A percentile compares a stretch with the other conserved stretches of the same genome.
phyloP scores from a whole-genome alignment of 2,888 invertebrate genomes.

The Dinocampus coccinellae region DNA sequence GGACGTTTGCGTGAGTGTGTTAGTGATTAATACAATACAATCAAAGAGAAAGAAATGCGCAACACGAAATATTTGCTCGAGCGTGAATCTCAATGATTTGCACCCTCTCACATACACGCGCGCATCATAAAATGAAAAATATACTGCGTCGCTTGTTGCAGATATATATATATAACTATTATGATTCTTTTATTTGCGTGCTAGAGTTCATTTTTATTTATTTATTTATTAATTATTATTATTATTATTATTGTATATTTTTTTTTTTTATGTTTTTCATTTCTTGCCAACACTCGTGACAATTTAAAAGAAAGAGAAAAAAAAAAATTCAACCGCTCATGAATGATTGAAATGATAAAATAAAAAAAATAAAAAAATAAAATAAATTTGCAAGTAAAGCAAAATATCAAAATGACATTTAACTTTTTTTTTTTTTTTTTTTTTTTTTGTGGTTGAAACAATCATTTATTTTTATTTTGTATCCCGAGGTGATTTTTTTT shows the following conservation, averaged over 20 bases:
- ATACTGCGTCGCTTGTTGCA: conserved; percentile 37
- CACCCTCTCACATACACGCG: conserved; percentile 25
- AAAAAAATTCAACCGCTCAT: not conserved
- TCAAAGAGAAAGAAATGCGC: not conserved
- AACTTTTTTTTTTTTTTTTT: no score
- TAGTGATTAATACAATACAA: not conserved
- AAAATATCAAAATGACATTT: no score
- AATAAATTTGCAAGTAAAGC: not conserved
- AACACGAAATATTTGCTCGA: conserved; percentile 25
- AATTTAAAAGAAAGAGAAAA: not conserved
- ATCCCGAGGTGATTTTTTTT: conserved; percentile 1
- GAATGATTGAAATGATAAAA: not conserved
- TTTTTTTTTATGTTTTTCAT: not conserved
- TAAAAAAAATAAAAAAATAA: no score
- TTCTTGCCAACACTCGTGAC: conserved; percentile 11
- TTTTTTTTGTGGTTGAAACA: not conserved
- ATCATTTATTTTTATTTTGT: not conserved
- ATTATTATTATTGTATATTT: no score
- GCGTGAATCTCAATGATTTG: conserved; percentile 36
- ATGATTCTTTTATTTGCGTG: conserved; percentile 27
- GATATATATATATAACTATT: conserved; percentile 34
- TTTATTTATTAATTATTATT: conserved; percentile 7
- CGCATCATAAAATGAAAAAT: conserved; percentile 38
- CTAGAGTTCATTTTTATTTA: conserved; percentile 20
- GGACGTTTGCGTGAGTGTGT: not conserved